phyloP scores from a whole-genome alignment of 2,888 invertebrate species.

The Yponomeuta evonymella region DNA sequence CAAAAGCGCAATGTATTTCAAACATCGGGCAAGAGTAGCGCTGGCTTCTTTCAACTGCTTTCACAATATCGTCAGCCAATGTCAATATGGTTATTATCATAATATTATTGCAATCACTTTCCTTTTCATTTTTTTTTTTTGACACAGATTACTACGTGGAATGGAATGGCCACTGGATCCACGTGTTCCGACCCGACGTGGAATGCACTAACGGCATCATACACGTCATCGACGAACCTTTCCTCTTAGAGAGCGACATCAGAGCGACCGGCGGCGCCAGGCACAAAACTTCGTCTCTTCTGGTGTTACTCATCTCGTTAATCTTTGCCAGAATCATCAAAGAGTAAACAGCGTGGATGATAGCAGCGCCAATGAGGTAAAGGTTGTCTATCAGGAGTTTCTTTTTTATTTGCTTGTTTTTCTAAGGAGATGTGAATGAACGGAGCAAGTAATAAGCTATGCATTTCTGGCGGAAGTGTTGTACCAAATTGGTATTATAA shows the following conservation, averaged over 20 bases:
- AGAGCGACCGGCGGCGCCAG: conserved; percentile 74
- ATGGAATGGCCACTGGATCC: conserved; percentile 90
- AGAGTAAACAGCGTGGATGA: conserved; percentile 24
- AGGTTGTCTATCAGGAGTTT: too few relatives aligned
- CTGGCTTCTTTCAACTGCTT: too few relatives aligned
- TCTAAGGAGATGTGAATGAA: too few relatives aligned
- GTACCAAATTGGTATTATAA: neutral
- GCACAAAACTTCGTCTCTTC: neutral
- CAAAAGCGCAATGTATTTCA: too few relatives aligned
- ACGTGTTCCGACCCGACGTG: conserved; percentile 92
- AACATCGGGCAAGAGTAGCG: too few relatives aligned
- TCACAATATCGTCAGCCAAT: too few relatives aligned
- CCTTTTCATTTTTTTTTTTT: conserved; percentile 25
- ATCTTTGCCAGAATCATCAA: conserved; percentile 48
- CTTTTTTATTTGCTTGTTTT: too few relatives aligned
- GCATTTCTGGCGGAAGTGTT: neutral
- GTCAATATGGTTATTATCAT: neutral
- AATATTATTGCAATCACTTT: conserved; percentile 15
- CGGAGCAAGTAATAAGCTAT: too few relatives aligned
- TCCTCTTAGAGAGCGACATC: conserved; percentile 89
- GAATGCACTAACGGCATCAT: conserved; percentile 97
- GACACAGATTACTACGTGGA: conserved; percentile 86
- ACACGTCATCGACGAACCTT: conserved; percentile 93
- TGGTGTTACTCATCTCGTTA: conserved; percentile 38
- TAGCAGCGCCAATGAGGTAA: too few relatives aligned